Evolutionary conservation across 2,888 invertebrate species (phyloP).

Genomic region (Sphecodes monilicornis): DNA sequence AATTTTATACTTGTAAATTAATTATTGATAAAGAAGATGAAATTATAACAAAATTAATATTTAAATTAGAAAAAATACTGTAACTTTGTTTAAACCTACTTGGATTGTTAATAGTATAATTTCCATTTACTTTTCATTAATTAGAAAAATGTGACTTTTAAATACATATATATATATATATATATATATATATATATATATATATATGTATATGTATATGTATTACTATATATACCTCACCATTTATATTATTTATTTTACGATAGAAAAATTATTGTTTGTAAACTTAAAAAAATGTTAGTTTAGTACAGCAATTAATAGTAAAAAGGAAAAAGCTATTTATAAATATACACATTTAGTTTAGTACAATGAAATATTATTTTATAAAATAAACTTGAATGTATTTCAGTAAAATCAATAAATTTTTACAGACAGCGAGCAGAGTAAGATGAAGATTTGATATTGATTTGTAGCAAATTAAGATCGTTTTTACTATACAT

Average conservation of each 20-base stretch:
- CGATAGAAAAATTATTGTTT: background rate
- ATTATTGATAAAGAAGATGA: background rate
- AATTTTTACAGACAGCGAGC: background rate
- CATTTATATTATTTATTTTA: background rate
- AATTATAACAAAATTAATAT: background rate
- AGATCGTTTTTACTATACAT: background rate
- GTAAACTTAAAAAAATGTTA: background rate
- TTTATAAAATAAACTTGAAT: background rate
- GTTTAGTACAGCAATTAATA: background rate
- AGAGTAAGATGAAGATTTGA: background rate
- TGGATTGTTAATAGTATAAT: background rate
- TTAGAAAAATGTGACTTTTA: background rate
- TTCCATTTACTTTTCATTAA: background rate
- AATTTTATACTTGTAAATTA: background rate
- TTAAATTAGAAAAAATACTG: background rate
- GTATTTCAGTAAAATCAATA: background rate
- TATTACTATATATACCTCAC: background rate
- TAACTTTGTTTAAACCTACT: background rate
- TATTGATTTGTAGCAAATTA: background rate
- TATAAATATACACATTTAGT: background rate
- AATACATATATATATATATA: background rate
- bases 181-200: background rate
- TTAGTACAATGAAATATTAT: background rate
- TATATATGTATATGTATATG: background rate
- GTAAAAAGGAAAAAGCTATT: background rate